These are phyloP conservation scores for Coranthus polyacanthus DNA, from an alignment of 2,797 vertebrate species.

Conservation along the genomic window DNA sequence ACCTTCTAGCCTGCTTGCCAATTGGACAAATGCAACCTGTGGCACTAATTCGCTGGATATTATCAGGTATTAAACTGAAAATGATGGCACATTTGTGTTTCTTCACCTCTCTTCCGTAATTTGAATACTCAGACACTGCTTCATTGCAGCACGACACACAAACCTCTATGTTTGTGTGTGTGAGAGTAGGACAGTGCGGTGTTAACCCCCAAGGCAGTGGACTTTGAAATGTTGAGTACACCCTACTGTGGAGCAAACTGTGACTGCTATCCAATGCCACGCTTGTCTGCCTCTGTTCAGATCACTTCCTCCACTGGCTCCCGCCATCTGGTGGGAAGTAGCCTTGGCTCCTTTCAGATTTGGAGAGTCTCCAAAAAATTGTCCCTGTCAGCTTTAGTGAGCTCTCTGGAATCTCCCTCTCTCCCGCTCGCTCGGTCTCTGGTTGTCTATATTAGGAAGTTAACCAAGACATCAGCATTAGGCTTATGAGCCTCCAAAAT, in stretches of 20 bases:
- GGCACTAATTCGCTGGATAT: slow-evolving; percentile 7
- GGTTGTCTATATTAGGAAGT: slow-evolving; percentile 22
- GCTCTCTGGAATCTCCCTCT: slow-evolving; percentile 1
- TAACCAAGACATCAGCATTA: slow-evolving; percentile 30
- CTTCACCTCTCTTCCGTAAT: slow-evolving; percentile 7
- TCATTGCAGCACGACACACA: slow-evolving; percentile 9
- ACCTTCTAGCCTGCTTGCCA: slow-evolving; percentile 8
- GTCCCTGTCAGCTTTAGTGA: slow-evolving; percentile 24
- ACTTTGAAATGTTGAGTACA: slow-evolving; percentile 53
- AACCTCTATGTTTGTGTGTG: slow-evolving; percentile 4
- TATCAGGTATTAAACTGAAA: slow-evolving; percentile 36
- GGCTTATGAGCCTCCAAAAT: slow-evolving; percentile 31
- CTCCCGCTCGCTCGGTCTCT: neutral
- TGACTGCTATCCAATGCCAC: slow-evolving; percentile 54
- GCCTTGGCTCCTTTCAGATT: slow-evolving; percentile 32
- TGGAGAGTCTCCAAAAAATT: slow-evolving; percentile 46
- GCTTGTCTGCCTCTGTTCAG: slow-evolving; percentile 67
- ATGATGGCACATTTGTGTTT: neutral
- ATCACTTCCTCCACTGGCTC: slow-evolving; percentile 56
- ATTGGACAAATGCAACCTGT: slow-evolving; percentile 33
- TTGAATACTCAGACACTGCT: slow-evolving; percentile 3
- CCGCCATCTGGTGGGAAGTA: slow-evolving; percentile 59
- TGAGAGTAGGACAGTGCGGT: slow-evolving; percentile 10
- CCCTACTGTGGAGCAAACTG: slow-evolving; percentile 52
- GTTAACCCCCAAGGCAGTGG: slow-evolving; percentile 22